phyloP scores from a whole-genome alignment of 2,888 invertebrate species.

The Rotaria macrura region DNA sequence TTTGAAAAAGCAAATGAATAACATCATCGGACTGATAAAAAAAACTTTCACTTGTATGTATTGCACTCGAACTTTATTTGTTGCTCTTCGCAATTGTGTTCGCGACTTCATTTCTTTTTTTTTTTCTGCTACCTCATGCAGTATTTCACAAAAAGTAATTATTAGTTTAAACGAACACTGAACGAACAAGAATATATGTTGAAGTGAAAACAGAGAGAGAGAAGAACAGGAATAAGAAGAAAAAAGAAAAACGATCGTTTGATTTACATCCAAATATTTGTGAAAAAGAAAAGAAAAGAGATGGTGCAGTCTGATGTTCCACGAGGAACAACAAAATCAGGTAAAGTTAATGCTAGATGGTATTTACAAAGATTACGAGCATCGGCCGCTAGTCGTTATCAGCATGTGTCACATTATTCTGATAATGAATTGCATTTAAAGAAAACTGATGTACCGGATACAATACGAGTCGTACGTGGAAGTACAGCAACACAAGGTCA shows the following conservation, averaged over 20 bases:
- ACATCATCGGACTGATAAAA: too few relatives aligned
- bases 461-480: too few relatives aligned
- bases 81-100: too few relatives aligned
- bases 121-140: too few relatives aligned
- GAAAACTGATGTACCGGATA: too few relatives aligned
- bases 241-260: background rate
- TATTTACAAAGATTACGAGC: background rate
- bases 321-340: background rate
- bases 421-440: too few relatives aligned
- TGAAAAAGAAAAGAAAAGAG: background rate
- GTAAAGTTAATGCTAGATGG: background rate
- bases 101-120: too few relatives aligned
- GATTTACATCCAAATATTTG: background rate
- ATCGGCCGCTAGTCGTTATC: background rate
- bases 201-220: too few relatives aligned
- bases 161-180: background rate
- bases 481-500: background rate
- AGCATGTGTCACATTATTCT: too few relatives aligned
- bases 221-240: background rate
- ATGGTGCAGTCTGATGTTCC: background rate
- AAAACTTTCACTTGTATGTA: too few relatives aligned
- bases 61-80: too few relatives aligned
- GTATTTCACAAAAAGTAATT: background rate
- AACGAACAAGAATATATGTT: background rate
- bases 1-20: too few relatives aligned